A percentile compares a stretch with the other conserved stretches of the same genome.
Evolutionary conservation across 2,113 vertebrate species (phyloP).

Genomic region (Pangasianodon gigas): DNA sequence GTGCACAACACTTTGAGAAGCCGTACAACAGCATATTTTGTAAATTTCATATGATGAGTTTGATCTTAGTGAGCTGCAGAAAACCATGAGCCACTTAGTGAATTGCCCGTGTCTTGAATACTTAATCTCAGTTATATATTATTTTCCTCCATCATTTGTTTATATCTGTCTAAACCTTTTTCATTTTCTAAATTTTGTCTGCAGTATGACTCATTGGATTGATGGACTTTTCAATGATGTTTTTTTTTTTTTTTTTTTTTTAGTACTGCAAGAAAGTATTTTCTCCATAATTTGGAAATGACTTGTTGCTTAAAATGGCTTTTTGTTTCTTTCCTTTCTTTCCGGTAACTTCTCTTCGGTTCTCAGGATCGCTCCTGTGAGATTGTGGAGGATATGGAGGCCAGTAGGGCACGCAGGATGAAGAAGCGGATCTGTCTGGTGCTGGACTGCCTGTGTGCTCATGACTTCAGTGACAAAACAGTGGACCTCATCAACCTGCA

Average conservation of each 20-base stretch:
- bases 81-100: not conserved
- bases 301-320: not conserved
- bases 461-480: conserved; percentile 96
- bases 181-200: not conserved
- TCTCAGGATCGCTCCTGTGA: conserved; percentile 91
- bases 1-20: not conserved
- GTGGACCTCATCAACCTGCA: conserved; percentile 98
- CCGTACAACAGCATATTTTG: not conserved
- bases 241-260: not conserved
- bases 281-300: not conserved
- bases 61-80: not conserved
- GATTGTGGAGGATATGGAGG: conserved; percentile 87
- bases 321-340: not conserved
- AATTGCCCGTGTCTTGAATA: not conserved
- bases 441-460: conserved; percentile 95
- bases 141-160: not conserved
- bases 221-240: not conserved
- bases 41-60: not conserved
- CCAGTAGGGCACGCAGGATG: conserved; percentile 88
- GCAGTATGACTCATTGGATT: not conserved
- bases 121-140: not conserved
- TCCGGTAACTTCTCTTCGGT: not conserved
- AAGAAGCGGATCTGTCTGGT: conserved; percentile 97
- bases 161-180: not conserved
- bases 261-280: not conserved